Evolutionary conservation across 23 tunicate species (phyloP), one percentile per base, ranked within the genome.

Genomic region (Styela plicata): DNA sequence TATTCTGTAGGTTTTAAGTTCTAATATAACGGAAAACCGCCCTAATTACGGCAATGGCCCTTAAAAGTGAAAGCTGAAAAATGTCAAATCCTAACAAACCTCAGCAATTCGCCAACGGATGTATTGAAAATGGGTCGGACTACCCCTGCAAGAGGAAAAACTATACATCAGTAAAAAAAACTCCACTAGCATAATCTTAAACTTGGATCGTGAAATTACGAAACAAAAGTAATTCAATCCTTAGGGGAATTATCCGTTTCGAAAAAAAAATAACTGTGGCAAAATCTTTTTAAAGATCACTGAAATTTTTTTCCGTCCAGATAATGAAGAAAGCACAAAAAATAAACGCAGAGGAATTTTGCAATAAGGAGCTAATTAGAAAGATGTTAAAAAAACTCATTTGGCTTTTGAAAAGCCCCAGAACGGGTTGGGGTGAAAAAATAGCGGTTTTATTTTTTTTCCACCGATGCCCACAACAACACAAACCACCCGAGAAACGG

Each of bases 391-490:
- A 35, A 83, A n/a, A n/a, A n/a, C n/a, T n/a, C n/a, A n/a, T n/a
- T n/a, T n/a, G n/a, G n/a, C n/a, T n/a, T n/a, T n/a, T n/a, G n/a
- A n/a, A n/a, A n/a, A n/a, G n/a, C n/a, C n/a, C 81, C 17, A 90
- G 96, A 89, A 34, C 90, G 3, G 91, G 90, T 3, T 89, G 78
- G 2, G 88, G 68, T 36, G 99, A 96, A 66, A 83, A 87, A 89
- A 64, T 95, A 29, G 99, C 99, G 2, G 95, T 95, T 21, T 95
- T 91, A n/a, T n/a, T n/a, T n/a, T n/a, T n/a, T n/a, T n/a, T n/a
- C n/a, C n/a, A n/a, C n/a, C n/a, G n/a, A n/a, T n/a, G n/a, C n/a
- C n/a, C n/a, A n/a, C n/a, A n/a, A n/a, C n/a, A n/a, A n/a, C n/a
- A n/a, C n/a, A n/a, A n/a, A n/a, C 36, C 96, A 95, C 35, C 96